Percentiles rank a stretch among this genome's conserved stretches.
phyloP scores from a whole-genome alignment of 2,113 vertebrate species.

The Odocoileus virginianus region DNA sequence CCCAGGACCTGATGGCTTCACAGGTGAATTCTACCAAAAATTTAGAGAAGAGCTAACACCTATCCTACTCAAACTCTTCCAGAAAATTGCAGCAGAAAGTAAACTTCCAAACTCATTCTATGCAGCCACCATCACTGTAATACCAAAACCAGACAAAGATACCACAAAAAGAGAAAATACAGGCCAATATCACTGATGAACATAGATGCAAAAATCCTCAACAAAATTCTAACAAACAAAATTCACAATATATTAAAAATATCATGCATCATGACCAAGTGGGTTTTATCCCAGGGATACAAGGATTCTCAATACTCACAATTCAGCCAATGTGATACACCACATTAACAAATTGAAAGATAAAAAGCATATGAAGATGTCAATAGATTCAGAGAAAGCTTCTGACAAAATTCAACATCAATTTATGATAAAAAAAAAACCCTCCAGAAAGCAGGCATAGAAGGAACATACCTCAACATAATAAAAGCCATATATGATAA shows the following conservation, averaged over 20 bases:
- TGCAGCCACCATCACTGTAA: not conserved
- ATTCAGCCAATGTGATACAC: not conserved
- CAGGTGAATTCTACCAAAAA: not conserved
- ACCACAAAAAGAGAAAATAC: not conserved
- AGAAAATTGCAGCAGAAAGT: not conserved
- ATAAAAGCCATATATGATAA: not conserved
- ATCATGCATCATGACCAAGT: not conserved
- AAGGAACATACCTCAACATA: not conserved
- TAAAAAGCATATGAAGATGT: not conserved
- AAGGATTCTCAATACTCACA: not conserved
- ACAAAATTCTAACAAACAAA: not conserved
- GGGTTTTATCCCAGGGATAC: not conserved
- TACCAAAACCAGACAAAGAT: not conserved
- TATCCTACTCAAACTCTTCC: not conserved
- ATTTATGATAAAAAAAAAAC: not conserved
- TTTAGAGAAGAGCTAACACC: not conserved
- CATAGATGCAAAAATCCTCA: not conserved
- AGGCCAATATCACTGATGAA: not conserved
- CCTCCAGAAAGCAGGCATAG: not conserved
- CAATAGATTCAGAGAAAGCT: not conserved
- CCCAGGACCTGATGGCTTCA: not conserved
- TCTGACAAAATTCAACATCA: not conserved
- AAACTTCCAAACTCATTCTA: not conserved
- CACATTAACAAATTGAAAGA: not conserved
- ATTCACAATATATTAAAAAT: not conserved